Percentiles rank a stretch among this genome's conserved stretches.
Evolutionary conservation across 2,113 vertebrate genomes (phyloP).

Genomic region (Apodemus sylvaticus): DNA sequence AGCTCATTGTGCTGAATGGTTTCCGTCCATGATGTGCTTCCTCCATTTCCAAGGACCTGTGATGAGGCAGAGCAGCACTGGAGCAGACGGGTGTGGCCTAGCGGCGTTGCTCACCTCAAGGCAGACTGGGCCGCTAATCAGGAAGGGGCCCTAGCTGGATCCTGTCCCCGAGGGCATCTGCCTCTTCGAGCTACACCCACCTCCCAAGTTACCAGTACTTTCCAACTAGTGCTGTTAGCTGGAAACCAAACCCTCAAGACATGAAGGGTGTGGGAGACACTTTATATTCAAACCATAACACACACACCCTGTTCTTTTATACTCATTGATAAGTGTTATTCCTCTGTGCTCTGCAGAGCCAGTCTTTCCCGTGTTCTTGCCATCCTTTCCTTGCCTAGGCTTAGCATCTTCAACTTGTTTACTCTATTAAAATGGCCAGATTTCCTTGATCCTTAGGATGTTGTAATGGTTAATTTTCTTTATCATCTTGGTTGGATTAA

Average conservation of each 20-base stretch:
- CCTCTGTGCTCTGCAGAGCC: not conserved
- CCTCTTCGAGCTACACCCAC: not conserved
- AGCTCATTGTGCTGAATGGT: not conserved
- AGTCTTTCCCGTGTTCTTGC: not conserved
- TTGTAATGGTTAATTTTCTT: not conserved
- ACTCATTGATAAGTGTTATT: not conserved
- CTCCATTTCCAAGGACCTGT: not conserved
- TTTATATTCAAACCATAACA: not conserved
- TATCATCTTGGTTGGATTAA: not conserved
- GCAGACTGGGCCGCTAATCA: not conserved
- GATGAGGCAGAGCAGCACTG: not conserved
- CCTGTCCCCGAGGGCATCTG: not conserved
- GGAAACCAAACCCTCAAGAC: not conserved
- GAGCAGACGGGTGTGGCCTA: not conserved
- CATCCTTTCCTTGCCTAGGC: not conserved
- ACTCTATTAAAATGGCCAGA: not conserved
- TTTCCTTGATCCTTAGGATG: not conserved
- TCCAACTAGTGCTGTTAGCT: not conserved
- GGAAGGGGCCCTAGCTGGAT: not conserved
- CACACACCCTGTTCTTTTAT: not conserved
- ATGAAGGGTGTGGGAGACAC: not conserved
- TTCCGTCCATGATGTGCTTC: not conserved
- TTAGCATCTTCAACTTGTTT: not conserved
- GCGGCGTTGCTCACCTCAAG: not conserved
- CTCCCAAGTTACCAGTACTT: not conserved